phyloP scores from a whole-genome alignment of 2,113 vertebrate species.

The Ochotona curzoniae region DNA sequence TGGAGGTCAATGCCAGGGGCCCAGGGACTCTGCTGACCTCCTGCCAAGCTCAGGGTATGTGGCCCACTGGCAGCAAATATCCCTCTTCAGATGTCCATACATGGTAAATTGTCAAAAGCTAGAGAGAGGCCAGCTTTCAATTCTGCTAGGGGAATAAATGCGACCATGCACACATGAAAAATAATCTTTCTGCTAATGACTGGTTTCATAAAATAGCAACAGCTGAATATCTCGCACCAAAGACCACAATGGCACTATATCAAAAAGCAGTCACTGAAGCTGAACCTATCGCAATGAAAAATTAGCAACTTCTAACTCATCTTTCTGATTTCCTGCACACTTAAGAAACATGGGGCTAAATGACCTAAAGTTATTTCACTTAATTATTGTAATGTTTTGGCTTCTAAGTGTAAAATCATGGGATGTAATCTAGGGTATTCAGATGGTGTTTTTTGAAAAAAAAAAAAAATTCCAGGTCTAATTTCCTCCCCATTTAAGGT shows the following conservation, averaged over 20 bases:
- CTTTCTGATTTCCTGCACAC: neutral
- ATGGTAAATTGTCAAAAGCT: neutral
- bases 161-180: neutral
- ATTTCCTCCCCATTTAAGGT: neutral
- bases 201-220: neutral
- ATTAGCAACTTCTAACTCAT: neutral
- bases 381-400: neutral
- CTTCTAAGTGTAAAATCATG: neutral
- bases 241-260: neutral
- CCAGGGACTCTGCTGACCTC: neutral
- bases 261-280: constrained; percentile 1
- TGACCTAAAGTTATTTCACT: neutral
- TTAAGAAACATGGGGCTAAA: neutral
- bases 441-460: neutral
- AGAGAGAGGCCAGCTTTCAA: neutral
- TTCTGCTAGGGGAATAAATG: neutral
- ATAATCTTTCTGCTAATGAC: neutral
- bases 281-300: neutral
- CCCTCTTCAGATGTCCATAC: neutral
- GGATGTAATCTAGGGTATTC: neutral
- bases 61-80: no score
- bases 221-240: neutral
- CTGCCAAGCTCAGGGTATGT: neutral
- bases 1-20: neutral
- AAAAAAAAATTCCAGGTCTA: neutral